These are phyloP conservation scores for Meta bourneti DNA, from an alignment of 2,888 invertebrate species.

Conservation along the genomic window DNA sequence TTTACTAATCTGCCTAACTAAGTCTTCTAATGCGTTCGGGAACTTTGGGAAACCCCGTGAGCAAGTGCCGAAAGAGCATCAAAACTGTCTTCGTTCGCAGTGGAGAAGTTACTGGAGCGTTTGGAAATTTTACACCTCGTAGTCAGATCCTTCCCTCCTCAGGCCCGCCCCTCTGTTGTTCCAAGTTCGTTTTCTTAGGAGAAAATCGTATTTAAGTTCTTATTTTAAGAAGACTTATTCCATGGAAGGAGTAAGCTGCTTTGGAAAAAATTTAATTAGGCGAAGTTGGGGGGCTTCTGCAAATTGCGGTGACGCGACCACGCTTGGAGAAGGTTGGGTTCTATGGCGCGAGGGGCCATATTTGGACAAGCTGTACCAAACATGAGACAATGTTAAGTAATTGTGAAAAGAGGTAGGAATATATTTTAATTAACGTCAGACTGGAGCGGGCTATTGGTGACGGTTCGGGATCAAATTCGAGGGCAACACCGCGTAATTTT, in stretches of 20 bases:
- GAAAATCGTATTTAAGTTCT: constrained; percentile 73
- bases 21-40: constrained; percentile 54
- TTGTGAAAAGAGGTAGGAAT: no score
- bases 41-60: constrained; percentile 64
- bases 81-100: constrained; percentile 66
- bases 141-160: constrained; percentile 24
- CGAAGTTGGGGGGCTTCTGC: constrained; percentile 15
- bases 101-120: constrained; percentile 68
- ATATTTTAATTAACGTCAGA: no score
- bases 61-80: constrained; percentile 35
- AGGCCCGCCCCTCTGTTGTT: constrained; percentile 33
- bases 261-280: constrained; percentile 61
- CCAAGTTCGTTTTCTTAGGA: constrained; percentile 73
- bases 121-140: constrained; percentile 71
- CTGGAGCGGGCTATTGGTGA: no score
- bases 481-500: no score
- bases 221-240: constrained; percentile 75
- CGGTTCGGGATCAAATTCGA: no score
- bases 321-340: no score
- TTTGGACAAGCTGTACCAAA: no score
- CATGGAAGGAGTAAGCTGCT: constrained; percentile 52
- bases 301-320: neutral
- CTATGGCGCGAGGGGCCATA: no score
- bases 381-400: no score
- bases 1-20: constrained; percentile 73